Conservation (phyloP, 2,797 vertebrate genomes). For the Sandelia bainsii region DNA sequence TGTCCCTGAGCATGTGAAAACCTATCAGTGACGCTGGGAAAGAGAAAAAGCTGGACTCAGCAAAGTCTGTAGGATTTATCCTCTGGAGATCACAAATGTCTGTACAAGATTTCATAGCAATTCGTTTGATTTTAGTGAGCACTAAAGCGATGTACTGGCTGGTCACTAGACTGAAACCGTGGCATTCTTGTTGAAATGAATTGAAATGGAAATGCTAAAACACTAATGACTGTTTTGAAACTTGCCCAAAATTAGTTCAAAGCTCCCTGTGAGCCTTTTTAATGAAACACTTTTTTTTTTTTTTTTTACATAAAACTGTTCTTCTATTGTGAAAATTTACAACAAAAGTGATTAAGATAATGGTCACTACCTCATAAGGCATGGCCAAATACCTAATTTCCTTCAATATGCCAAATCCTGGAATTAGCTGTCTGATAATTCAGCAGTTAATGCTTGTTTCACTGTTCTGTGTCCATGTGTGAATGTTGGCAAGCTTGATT, state of each 20-base stretch:
- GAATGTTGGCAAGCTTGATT: constrained; percentile 41
- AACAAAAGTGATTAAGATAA: constrained; percentile 38
- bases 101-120: too few species aligned
- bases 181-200: not conserved
- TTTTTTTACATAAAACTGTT: constrained; percentile 7
- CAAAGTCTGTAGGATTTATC: too few species aligned
- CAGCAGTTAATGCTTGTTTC: constrained; percentile 23
- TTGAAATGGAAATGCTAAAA: not conserved
- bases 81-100: too few species aligned
- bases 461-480: constrained; percentile 41
- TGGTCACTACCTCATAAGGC: constrained; percentile 2
- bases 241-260: constrained; percentile 6
- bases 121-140: not conserved
- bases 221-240: constrained; percentile 11
- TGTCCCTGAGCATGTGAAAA: too few species aligned
- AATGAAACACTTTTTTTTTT: constrained; percentile 19
- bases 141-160: not conserved
- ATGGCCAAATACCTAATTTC: constrained; percentile 31
- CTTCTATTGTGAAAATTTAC: constrained; percentile 1
- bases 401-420: constrained; percentile 43
- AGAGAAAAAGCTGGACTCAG: too few species aligned
- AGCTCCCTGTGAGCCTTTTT: not conserved
- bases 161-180: too few species aligned
- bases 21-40: too few species aligned
- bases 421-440: constrained; percentile 44